Evolutionary conservation across 2,113 vertebrate species (phyloP).

Genomic region (Anoura caudifer): DNA sequence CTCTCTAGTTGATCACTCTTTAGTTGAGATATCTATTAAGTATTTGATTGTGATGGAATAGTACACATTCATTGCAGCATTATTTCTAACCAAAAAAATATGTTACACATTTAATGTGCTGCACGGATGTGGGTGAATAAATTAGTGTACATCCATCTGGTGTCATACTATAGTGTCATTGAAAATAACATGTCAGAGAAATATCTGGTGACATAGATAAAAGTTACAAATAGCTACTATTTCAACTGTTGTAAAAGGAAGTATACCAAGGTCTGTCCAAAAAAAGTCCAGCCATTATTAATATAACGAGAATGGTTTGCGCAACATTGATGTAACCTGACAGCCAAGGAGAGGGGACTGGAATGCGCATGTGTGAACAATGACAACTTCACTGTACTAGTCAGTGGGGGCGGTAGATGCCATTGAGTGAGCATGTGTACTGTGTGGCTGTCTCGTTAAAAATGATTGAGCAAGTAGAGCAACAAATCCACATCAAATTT

Average conservation of each 20-base stretch:
- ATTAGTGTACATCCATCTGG: not conserved
- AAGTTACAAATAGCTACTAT: not conserved
- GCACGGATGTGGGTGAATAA: not conserved
- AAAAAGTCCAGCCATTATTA: too few relatives aligned
- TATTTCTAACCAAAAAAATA: not conserved
- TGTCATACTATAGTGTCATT: not conserved
- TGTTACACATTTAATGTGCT: not conserved
- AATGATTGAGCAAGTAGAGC: too few relatives aligned
- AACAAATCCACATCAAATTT: too few relatives aligned
- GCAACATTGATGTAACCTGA: too few relatives aligned
- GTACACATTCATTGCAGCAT: not conserved
- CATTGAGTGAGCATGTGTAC: too few relatives aligned
- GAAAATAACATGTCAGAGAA: not conserved
- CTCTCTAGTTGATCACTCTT: not conserved
- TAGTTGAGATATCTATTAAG: not conserved
- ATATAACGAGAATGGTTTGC: too few relatives aligned
- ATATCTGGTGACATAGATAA: not conserved
- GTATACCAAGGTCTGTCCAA: too few relatives aligned
- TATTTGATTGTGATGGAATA: not conserved
- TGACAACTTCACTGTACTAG: too few relatives aligned
- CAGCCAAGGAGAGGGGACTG: too few relatives aligned
- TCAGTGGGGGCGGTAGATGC: too few relatives aligned
- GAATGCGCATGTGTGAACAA: too few relatives aligned
- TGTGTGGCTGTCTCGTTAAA: too few relatives aligned
- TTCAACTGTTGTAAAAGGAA: not conserved